Conservation (phyloP, 2,113 vertebrate species). For the Jaculus jaculus region DNA sequence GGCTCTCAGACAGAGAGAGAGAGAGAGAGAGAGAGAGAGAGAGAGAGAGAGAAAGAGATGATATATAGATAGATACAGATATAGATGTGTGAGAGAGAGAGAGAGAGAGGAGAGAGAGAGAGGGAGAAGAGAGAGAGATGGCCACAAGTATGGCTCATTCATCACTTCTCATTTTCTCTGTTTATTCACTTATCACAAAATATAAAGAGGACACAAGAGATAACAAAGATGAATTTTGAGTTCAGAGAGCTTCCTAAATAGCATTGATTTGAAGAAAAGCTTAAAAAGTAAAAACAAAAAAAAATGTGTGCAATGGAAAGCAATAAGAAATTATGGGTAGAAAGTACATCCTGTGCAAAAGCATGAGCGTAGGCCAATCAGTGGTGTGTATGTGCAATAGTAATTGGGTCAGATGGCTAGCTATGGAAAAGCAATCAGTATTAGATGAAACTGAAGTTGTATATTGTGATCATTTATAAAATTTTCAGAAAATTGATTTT, state of each 20-base stretch:
- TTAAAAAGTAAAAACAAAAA: neutral
- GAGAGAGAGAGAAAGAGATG: no score
- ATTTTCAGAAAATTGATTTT: neutral
- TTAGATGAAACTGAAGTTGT: neutral
- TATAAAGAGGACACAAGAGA: neutral
- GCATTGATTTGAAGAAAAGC: neutral
- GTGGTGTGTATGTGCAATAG: neutral
- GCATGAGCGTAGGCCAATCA: neutral
- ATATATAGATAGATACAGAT: no score
- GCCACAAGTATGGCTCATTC: no score
- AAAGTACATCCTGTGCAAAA: neutral
- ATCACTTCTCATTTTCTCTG: no score
- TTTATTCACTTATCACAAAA: no score
- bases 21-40: no score
- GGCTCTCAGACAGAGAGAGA: no score
- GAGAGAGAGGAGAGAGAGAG: no score
- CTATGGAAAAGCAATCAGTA: neutral
- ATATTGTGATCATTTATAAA: neutral
- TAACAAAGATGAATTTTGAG: neutral
- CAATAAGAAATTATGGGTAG: neutral
- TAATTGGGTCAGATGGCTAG: neutral
- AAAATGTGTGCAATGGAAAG: neutral
- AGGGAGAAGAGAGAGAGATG: no score
- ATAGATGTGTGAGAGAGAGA: no score
- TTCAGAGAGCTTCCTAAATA: neutral